phyloP scores from a whole-genome alignment of 2,888 invertebrate species.

The Drosophila affinis region DNA sequence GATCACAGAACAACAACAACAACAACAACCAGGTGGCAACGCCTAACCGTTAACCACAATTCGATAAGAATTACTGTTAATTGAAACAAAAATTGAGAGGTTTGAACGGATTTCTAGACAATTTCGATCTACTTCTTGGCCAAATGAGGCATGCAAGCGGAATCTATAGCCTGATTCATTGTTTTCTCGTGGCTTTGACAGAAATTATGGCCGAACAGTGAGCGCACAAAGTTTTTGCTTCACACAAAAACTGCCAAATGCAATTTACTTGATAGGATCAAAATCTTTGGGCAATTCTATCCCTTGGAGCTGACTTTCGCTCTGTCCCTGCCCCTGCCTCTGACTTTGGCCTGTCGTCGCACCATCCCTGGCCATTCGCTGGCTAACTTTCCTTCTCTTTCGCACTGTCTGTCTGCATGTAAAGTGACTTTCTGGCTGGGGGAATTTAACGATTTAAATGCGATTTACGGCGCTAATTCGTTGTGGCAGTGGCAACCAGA shows the following conservation, averaged over 20 bases:
- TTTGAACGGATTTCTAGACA: constrained; percentile 16
- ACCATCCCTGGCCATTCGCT: not conserved
- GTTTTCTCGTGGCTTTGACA: constrained; percentile 35
- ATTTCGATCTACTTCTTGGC: constrained; percentile 29
- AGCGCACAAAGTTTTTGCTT: constrained; percentile 69
- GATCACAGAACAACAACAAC: constrained; percentile 22
- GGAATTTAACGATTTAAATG: constrained; percentile 78
- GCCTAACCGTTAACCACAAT: constrained; percentile 7
- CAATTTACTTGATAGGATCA: constrained; percentile 84
- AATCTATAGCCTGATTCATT: constrained; percentile 43
- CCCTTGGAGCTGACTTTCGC: constrained; percentile 3
- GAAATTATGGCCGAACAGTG: constrained; percentile 56
- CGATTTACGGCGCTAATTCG: constrained; percentile 79
- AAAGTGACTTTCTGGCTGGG: constrained; percentile 71
- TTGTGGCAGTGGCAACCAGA: constrained; percentile 62
- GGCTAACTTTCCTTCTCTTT: not conserved
- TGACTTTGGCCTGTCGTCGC: constrained; percentile 30
- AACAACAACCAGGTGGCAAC: constrained; percentile 1
- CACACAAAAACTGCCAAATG: constrained; percentile 80
- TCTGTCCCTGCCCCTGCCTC: constrained; percentile 4
- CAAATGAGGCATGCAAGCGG: constrained; percentile 40
- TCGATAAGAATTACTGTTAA: constrained; percentile 3
- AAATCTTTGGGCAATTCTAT: constrained; percentile 66
- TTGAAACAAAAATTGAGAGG: constrained; percentile 9
- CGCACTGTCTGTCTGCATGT: constrained; percentile 41